phyloP scores from a whole-genome alignment of 2,888 invertebrate species.

The Brachyptera risi region DNA sequence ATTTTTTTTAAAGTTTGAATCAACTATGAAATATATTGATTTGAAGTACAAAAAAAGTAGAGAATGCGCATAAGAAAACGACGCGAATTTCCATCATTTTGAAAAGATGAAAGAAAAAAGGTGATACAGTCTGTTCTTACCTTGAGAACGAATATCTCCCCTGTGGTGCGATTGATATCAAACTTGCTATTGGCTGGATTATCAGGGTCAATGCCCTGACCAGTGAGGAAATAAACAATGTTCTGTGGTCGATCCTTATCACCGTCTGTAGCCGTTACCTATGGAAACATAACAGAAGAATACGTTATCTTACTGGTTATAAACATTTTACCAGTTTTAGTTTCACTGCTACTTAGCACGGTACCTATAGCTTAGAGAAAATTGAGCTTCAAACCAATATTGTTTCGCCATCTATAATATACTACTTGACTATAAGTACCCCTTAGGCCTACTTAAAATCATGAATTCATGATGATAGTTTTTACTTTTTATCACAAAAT shows the following conservation, averaged over 20 bases:
- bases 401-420: no score
- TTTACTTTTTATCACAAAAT: no score
- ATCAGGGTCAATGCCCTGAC: constrained; percentile 92
- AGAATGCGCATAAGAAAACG: not conserved
- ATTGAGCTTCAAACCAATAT: no score
- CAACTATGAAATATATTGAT: not conserved
- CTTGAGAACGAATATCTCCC: constrained; percentile 93
- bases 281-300: no score
- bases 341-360: no score
- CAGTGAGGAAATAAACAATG: constrained; percentile 93
- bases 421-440: no score
- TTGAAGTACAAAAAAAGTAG: not conserved
- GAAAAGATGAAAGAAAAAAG: not conserved
- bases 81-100: not conserved
- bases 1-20: not conserved
- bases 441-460: no score
- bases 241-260: constrained; percentile 93
- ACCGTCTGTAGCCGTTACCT: constrained; percentile 95
- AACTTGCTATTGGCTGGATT: constrained; percentile 95
- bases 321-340: no score
- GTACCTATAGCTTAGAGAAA: no score
- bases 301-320: no score
- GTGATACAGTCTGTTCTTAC: constrained; percentile 45
- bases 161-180: constrained; percentile 92
- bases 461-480: no score